Percentiles rank a stretch among this genome's conserved stretches.
Conservation (phyloP, 2,888 invertebrate species). For the Noctua pronuba region DNA sequence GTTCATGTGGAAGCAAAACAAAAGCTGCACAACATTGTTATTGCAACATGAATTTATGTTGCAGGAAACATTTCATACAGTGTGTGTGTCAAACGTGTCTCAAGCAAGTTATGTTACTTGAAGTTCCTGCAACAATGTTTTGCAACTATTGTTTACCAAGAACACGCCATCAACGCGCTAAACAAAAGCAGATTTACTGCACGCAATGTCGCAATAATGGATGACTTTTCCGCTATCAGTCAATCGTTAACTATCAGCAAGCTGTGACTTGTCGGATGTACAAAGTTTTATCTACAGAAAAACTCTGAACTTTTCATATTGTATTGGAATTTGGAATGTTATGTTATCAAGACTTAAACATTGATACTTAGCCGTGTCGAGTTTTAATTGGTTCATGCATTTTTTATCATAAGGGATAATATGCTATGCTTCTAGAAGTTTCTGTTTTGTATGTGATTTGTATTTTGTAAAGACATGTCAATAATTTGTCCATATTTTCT, state of each 20-base stretch:
- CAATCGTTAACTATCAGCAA: conserved; percentile 13
- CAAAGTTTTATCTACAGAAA: conserved; percentile 31
- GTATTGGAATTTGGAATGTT: conserved; percentile 40
- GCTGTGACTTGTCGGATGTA: conserved; percentile 18
- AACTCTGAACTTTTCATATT: conserved; percentile 10
- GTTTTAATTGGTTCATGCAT: conserved; percentile 37
- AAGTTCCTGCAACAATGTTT: conserved; percentile 1
- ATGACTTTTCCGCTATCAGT: conserved; percentile 29
- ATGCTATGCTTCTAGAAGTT: conserved; percentile 28
- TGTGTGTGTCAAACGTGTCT: background rate
- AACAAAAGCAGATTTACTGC: conserved; percentile 13
- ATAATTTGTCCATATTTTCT: background rate
- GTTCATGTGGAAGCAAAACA: background rate
- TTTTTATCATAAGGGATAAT: conserved; percentile 23
- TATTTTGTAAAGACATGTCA: background rate
- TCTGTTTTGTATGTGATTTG: conserved; percentile 11
- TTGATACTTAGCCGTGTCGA: conserved; percentile 42
- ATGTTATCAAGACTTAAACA: conserved; percentile 41
- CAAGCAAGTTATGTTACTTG: background rate
- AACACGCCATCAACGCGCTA: background rate
- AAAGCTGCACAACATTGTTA: background rate
- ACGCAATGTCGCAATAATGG: background rate
- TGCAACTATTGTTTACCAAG: background rate
- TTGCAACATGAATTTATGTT: background rate
- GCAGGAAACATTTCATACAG: background rate